Percentiles rank a stretch among this genome's conserved stretches.
Conservation (phyloP, 2,113 vertebrate species). For the Lagopus leucura region DNA sequence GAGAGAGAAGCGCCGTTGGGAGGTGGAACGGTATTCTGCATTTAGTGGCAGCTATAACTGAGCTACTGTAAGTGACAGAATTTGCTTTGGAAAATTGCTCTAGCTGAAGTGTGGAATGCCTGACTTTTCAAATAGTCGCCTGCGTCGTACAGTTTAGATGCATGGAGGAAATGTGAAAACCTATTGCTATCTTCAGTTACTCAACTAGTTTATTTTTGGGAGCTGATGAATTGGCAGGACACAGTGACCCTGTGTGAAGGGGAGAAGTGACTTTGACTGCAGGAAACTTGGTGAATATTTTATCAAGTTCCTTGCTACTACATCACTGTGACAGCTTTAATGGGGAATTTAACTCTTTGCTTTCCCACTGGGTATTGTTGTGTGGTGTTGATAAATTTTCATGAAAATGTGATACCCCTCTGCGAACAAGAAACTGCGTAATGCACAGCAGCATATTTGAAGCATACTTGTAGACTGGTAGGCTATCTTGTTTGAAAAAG, state of each 20-base stretch:
- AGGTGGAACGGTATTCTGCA: background rate
- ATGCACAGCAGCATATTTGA: background rate
- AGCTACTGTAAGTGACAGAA: background rate
- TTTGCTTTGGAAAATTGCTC: background rate
- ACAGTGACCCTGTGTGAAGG: slow-evolving; percentile 37
- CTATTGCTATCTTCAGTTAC: slow-evolving; percentile 58
- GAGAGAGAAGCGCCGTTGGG: background rate
- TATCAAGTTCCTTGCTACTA: background rate
- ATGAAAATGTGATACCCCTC: background rate
- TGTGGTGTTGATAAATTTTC: background rate
- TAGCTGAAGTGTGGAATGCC: background rate
- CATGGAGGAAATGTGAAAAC: slow-evolving; percentile 38
- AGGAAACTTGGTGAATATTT: background rate
- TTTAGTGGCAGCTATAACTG: background rate
- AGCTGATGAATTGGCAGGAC: slow-evolving; percentile 59
- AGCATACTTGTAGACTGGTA: background rate
- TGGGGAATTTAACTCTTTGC: background rate
- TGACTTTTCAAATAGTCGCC: slow-evolving; percentile 16
- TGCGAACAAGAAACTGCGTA: background rate
- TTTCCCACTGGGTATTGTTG: background rate
- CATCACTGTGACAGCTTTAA: background rate
- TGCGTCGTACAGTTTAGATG: background rate
- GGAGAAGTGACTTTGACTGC: background rate
- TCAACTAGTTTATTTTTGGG: slow-evolving; percentile 69
- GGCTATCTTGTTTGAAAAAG: background rate